Evolutionary conservation across 2,888 invertebrate species (phyloP), one percentile per base, ranked within the genome.

Genomic region (Euplagia quadripunctaria): DNA sequence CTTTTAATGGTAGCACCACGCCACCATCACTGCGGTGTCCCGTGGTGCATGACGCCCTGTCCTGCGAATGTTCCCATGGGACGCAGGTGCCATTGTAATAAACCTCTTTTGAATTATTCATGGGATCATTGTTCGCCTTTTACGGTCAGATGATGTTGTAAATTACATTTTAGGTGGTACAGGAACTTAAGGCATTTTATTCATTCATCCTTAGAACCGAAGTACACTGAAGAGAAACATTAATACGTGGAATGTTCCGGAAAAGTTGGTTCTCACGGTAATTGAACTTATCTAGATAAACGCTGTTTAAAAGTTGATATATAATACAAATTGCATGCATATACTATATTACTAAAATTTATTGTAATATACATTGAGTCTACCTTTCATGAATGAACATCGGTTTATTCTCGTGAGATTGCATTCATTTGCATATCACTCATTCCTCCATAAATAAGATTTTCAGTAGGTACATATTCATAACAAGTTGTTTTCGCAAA

Each of bases 61-160:
- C 89, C 87, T 88, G 88, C 86, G 88, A 90, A 90, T 83, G 86
- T 92, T 93, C 93, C 92, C 92, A 92, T 89, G 92, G 89, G 89
- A 87, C 84, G 86, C 92, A 91, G 90, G 92, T 91, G 92, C 89
- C 80, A 88, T 92, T 91, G 90, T 90, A 83, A 84, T 83, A 81
- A 79, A 79, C 78, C 81, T 82, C 85, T 87, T 82, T 84, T 92
- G 88, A 88, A 92, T 92, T 88, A 92, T 92, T 90, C 88, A 91
- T 90, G 84, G 80, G 70, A 83, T 85, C 84, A 89, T 90, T 92
- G 91, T 92, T 88, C 71, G 75, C 80, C 81, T 84, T 86, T 86
- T 86, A 87, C 83, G 87, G 86, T 87, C 82, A 88, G 86, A 81
- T 87, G 80, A 77, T 79, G 76, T 82, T 81, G 84, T 84, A 85